These are phyloP conservation scores for Dasyornis broadbenti DNA, from an alignment of 2,113 vertebrate genomes.

Conservation along the genomic window DNA sequence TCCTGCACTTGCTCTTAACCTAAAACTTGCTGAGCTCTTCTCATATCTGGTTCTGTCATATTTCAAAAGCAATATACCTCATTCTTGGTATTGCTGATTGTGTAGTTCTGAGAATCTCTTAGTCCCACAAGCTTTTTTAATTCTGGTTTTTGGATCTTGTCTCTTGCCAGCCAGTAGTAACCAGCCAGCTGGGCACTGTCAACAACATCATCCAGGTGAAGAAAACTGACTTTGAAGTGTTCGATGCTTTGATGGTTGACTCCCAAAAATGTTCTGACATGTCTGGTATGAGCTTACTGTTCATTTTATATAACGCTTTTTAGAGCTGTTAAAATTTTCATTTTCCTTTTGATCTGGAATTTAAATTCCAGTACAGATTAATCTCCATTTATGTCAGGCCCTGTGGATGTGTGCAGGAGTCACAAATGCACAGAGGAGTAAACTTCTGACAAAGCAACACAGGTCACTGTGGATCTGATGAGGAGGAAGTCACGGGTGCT, in stretches of 20 bases:
- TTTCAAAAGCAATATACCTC: background rate
- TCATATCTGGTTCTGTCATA: background rate
- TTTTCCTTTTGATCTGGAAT: background rate
- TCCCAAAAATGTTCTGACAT: slow-evolving; percentile 88
- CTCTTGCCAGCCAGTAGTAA: slow-evolving; percentile 81
- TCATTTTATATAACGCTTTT: background rate
- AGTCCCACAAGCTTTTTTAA: background rate
- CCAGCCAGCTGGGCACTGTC: slow-evolving; percentile 89
- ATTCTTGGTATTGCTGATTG: background rate
- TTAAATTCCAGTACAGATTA: background rate
- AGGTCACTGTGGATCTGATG: background rate
- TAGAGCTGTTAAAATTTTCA: background rate
- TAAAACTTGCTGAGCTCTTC: background rate
- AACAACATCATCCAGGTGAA: slow-evolving; percentile 95
- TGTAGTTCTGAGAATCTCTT: background rate
- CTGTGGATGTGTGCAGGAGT: background rate
- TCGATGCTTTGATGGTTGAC: slow-evolving; percentile 94
- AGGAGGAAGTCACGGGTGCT: background rate
- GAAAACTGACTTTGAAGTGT: slow-evolving; percentile 95
- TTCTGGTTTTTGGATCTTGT: slow-evolving; percentile 29
- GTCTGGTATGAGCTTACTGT: slow-evolving; percentile 78
- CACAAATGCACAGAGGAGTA: background rate
- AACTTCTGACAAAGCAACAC: background rate
- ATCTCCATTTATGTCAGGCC: background rate
- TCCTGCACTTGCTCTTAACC: background rate